phyloP scores from a whole-genome alignment of 1,140 invertebrate genomes.

The Sitobion miscanthi region DNA sequence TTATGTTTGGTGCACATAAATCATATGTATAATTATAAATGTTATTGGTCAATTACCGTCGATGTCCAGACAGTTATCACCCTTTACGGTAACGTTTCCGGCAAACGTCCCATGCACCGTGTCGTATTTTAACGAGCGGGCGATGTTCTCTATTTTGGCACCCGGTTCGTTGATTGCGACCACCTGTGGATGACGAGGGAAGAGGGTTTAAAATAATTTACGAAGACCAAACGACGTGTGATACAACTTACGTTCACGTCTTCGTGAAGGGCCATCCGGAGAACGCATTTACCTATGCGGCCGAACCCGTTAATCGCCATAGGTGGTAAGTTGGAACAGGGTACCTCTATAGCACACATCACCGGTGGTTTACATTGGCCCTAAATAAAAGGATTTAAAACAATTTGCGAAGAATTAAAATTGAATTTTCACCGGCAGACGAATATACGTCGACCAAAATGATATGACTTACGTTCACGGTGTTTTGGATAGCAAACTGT shows the following conservation, averaged over 20 bases:
- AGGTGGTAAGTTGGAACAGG: not conserved
- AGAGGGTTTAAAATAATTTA: not conserved
- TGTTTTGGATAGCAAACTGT: too few relatives aligned
- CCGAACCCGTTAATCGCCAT: conserved; percentile 1
- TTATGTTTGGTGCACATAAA: too few relatives aligned
- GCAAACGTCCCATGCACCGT: not conserved
- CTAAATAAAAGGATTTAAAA: too few relatives aligned
- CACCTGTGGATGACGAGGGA: not conserved
- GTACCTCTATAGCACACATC: too few relatives aligned
- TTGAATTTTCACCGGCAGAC: too few relatives aligned
- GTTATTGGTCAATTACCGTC: not conserved
- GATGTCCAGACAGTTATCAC: not conserved
- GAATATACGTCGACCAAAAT: too few relatives aligned
- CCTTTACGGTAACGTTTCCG: not conserved
- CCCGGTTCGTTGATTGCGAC: not conserved
- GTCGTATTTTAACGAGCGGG: not conserved
- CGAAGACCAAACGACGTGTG: not conserved
- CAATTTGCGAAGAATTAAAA: too few relatives aligned
- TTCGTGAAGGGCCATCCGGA: not conserved
- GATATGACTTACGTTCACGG: too few relatives aligned
- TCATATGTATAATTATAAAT: too few relatives aligned
- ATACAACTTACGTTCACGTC: not conserved
- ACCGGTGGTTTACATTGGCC: too few relatives aligned
- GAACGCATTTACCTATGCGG: conserved; percentile 9
- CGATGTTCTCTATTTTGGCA: not conserved